phyloP scores from a whole-genome alignment of 2,113 vertebrate genomes.

The Fregata magnificens region DNA sequence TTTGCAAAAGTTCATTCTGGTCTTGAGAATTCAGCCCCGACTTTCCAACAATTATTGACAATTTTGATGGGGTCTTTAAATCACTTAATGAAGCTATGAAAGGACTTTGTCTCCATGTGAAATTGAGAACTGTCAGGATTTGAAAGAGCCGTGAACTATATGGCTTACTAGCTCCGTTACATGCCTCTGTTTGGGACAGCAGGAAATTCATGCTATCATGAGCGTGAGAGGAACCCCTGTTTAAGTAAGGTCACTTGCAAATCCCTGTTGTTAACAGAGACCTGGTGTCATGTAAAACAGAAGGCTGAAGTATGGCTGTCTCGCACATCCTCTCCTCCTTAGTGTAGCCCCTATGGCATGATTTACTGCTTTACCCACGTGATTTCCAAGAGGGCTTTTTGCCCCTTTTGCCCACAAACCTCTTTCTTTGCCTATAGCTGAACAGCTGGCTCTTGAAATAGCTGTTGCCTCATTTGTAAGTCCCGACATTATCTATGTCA shows the following conservation, averaged over 20 bases:
- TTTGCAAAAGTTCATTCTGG: not conserved
- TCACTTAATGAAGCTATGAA: constrained; percentile 14
- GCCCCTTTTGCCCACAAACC: not conserved
- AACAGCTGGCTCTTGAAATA: not conserved
- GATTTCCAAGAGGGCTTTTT: not conserved
- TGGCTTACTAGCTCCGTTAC: constrained; percentile 37
- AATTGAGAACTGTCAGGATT: constrained; percentile 52
- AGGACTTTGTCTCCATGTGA: not conserved
- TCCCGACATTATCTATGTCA: not conserved
- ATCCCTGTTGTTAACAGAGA: not conserved
- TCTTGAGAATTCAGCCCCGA: not conserved
- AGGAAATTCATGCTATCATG: not conserved
- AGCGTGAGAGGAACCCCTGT: not conserved
- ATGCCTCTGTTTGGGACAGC: not conserved
- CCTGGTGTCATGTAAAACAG: not conserved
- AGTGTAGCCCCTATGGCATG: rapidly evolving
- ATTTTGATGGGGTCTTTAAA: not conserved
- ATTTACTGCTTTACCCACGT: not conserved
- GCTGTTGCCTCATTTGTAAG: not conserved
- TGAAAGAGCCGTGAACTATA: constrained; percentile 34
- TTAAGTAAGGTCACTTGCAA: not conserved
- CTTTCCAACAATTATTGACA: not conserved
- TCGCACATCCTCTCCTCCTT: not conserved
- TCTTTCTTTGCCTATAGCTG: not conserved
- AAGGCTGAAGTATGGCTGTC: not conserved